A percentile compares a stretch with the other conserved stretches of the same genome.
Conservation (phyloP, 2,797 vertebrate species). For the Cynopterus sphinx region DNA sequence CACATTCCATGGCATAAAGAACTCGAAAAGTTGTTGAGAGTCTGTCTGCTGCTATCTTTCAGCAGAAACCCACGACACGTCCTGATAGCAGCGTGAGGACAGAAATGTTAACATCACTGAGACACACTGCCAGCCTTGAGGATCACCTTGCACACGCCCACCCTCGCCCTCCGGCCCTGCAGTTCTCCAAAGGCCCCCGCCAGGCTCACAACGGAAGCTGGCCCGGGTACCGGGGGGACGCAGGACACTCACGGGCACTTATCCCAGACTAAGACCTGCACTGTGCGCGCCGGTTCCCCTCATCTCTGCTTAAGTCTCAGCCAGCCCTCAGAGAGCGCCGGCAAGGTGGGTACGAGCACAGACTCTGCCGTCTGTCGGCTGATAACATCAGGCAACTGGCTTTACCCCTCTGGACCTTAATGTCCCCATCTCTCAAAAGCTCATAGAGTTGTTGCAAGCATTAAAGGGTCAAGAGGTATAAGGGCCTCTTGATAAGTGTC, state of each 20-base stretch:
- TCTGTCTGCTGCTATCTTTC: neutral
- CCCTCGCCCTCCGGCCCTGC: neutral
- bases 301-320: neutral
- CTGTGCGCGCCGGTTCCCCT: accelerated
- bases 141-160: accelerated
- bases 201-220: neutral
- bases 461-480: neutral
- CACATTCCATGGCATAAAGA: constrained; percentile 23
- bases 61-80: neutral
- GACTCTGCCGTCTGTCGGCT: neutral
- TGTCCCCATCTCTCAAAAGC: neutral
- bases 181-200: neutral
- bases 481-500: neutral
- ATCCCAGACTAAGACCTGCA: neutral
- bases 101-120: neutral
- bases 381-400: neutral
- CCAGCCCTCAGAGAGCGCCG: neutral
- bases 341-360: neutral
- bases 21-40: neutral
- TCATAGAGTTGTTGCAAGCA: neutral
- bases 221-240: neutral
- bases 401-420: neutral
- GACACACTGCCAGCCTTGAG: neutral
- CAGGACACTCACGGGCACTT: neutral
- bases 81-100: neutral